Conservation (phyloP, 2,797 vertebrate species). For the Chloroceryle amazona region DNA sequence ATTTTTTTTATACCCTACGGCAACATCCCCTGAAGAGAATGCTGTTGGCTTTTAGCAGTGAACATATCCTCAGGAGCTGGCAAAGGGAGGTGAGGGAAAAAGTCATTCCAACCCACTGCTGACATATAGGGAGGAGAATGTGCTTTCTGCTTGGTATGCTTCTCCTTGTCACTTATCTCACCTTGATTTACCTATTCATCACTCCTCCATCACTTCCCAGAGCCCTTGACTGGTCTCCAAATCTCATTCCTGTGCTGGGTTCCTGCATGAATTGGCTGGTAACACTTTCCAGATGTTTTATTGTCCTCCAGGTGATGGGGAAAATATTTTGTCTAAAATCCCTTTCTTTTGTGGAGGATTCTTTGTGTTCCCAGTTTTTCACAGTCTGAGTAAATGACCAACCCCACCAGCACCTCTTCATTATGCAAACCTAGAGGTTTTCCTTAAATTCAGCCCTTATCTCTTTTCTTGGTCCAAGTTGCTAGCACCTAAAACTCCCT, state of each 20-base stretch:
- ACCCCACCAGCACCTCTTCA: neutral
- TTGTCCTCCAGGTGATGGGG: neutral
- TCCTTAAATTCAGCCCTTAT: neutral
- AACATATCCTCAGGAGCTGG: neutral
- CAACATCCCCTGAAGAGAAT: neutral
- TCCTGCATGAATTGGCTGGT: neutral
- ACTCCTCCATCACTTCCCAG: neutral
- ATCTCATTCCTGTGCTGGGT: neutral
- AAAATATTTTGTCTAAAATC: neutral
- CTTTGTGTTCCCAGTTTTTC: neutral
- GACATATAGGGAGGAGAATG: neutral
- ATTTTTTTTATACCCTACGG: neutral
- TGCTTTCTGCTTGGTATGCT: neutral
- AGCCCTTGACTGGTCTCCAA: neutral
- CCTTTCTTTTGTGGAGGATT: neutral
- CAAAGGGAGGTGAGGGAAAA: neutral
- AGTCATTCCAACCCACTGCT: neutral
- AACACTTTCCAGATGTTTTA: slow-evolving; percentile 47
- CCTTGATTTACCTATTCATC: slow-evolving; percentile 24
- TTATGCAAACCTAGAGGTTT: neutral
- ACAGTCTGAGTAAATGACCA: neutral
- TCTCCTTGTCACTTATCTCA: slow-evolving; percentile 9
- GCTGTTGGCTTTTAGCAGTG: neutral
- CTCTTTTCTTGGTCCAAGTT: neutral
- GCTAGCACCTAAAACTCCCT: neutral